These are phyloP conservation scores for Malacoraja senta DNA, from an alignment of 2,797 vertebrate species.

Conservation along the genomic window DNA sequence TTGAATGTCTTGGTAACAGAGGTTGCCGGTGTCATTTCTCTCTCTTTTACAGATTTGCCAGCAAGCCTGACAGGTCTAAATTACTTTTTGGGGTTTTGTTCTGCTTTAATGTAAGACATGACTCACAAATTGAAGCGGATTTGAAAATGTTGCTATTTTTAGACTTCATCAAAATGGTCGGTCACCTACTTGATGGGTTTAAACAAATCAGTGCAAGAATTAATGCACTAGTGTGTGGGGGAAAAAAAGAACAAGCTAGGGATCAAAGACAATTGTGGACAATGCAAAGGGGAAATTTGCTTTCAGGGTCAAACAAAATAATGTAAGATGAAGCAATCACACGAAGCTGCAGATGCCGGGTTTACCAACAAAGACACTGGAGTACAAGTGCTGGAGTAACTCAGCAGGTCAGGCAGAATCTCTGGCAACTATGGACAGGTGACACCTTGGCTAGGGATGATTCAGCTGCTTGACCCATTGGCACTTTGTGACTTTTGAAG, in stretches of 20 bases:
- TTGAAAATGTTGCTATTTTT: conserved; percentile 23
- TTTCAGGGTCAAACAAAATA: neutral
- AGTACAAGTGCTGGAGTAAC: too few relatives aligned
- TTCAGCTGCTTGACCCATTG: too few relatives aligned
- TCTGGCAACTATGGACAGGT: too few relatives aligned
- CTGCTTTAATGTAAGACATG: conserved; percentile 30
- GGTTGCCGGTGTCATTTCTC: conserved; percentile 20
- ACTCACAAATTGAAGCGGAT: conserved; percentile 25
- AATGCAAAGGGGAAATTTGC: neutral
- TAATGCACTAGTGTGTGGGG: neutral
- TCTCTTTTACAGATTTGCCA: conserved; percentile 21
- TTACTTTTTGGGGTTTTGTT: conserved; percentile 35
- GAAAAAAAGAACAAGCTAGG: neutral
- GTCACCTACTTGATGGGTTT: neutral
- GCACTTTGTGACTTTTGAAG: neutral
- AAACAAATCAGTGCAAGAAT: neutral
- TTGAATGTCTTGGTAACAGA: neutral
- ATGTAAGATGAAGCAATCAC: neutral
- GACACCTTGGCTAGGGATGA: too few relatives aligned
- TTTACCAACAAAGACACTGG: too few relatives aligned
- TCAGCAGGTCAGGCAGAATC: too few relatives aligned
- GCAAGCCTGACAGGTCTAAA: conserved; percentile 22
- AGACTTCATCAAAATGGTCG: conserved; percentile 15
- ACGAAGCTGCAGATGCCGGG: too few relatives aligned
- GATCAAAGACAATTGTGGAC: neutral